phyloP scores from a whole-genome alignment of 2,797 vertebrate genomes.

The Meriones psammophilus region DNA sequence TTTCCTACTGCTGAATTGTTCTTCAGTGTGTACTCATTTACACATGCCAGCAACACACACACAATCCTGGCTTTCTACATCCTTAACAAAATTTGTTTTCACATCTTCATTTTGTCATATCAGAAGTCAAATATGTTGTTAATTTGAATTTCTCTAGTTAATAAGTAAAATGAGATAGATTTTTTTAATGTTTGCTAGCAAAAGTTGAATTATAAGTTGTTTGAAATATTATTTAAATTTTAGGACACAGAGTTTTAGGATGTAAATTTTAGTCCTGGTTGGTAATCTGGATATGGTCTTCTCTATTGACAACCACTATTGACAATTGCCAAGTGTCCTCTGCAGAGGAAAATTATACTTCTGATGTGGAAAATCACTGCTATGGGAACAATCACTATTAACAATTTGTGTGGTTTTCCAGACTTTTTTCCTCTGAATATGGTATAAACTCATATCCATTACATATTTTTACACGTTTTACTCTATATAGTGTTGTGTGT shows the following conservation, averaged over 20 bases:
- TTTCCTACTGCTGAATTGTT: neutral
- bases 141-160: slow-evolving; percentile 42
- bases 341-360: neutral
- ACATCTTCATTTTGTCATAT: slow-evolving; percentile 58
- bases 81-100: slow-evolving; percentile 31
- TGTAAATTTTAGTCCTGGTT: slow-evolving; percentile 40
- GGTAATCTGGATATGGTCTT: slow-evolving; percentile 29
- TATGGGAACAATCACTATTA: neutral
- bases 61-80: neutral
- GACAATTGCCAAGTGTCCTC: neutral
- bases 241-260: slow-evolving; percentile 29
- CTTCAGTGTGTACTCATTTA: neutral
- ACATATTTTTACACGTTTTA: slow-evolving; percentile 16
- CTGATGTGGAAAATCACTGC: neutral
- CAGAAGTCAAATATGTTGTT: slow-evolving; percentile 24
- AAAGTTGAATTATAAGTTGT: slow-evolving; percentile 40
- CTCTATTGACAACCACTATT: slow-evolving; percentile 8
- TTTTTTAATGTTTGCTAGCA: slow-evolving; percentile 29
- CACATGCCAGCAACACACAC: neutral
- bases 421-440: neutral
- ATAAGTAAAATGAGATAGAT: slow-evolving; percentile 33
- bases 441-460: neutral
- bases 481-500: neutral
- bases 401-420: neutral
- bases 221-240: slow-evolving; percentile 43